These are phyloP conservation scores for Thyatira batis DNA, from an alignment of 2,888 invertebrate species.

Conservation along the genomic window DNA sequence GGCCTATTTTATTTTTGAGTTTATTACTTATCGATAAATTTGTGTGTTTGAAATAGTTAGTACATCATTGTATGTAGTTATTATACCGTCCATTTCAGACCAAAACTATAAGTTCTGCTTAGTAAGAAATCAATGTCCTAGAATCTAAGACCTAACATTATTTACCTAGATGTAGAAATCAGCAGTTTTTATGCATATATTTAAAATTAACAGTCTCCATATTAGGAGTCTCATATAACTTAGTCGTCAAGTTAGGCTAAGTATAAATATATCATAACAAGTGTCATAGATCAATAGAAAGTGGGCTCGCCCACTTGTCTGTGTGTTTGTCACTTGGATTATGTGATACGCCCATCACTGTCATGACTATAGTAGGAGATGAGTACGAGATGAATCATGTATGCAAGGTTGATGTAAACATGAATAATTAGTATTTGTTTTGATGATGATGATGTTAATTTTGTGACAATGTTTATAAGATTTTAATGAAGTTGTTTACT, in stretches of 20 bases:
- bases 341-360: constrained; percentile 1
- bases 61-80: too few species aligned
- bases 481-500: too few species aligned
- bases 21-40: too few species aligned
- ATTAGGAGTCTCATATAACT: neutral
- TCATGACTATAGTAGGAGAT: constrained; percentile 1
- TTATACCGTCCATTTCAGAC: too few species aligned
- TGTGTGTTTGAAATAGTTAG: too few species aligned
- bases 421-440: neutral
- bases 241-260: neutral
- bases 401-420: neutral
- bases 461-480: too few species aligned
- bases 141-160: too few species aligned
- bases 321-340: constrained; percentile 10
- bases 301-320: constrained; percentile 30
- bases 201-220: neutral
- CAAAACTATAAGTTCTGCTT: too few species aligned
- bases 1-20: too few species aligned
- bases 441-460: too few species aligned
- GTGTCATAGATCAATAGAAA: constrained; percentile 18
- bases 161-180: too few species aligned
- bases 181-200: neutral
- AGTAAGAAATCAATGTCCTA: too few species aligned
- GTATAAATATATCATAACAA: neutral
- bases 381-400: constrained; percentile 12